Evolutionary conservation across 2,113 vertebrate species (phyloP), one percentile per base, ranked within the genome.

Genomic region (Spermophilus dauricus): DNA sequence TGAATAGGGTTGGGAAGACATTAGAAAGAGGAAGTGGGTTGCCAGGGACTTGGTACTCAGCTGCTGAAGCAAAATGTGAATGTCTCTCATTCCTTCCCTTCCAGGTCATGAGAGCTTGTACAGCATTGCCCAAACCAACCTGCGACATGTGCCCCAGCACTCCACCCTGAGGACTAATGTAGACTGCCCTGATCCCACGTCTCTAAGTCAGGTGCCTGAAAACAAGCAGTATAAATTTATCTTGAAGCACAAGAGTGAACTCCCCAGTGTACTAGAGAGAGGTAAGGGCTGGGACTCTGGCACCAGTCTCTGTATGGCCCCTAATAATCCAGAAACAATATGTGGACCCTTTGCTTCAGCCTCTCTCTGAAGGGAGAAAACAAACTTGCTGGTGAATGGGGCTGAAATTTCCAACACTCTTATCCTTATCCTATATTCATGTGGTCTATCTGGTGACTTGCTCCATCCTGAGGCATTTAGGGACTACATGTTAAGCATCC

Each of bases 81-180:
- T 72, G n/a, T 65, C 22, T 89, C 42, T 51, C 97, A 34, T 51
- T 51, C 48, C 75, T 45, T 92, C 34, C 30, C 48, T 87, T 89
- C 83, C 97, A 99, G 99, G 99, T 26, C 99, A 99, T 0, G 99
- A 99, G 89, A 93, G 98, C 88, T 99, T 98, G 20, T 99, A 98
- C 97, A 99, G 98, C 95, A 99, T 99, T 0, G 95, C 98, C 6
- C 30, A 98, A 88, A 98, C 94, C 97, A 98, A 96, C 56, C 90
- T 98, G 67, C 97, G 95, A 83, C 98, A 98, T 32, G 96, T 97
- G 11, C 70, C 96, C 72, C 98, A 98, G 34, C 97, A 98, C 48
- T 93, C 39, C 18, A n/a, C 96, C 8, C 97, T 97, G 67, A 97
- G 95, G 92, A 97, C 96, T 73, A 96, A 97, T 96, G 95, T 97